Evolutionary conservation across 2,888 invertebrate genomes (phyloP).

Genomic region (Dilophus febrilis): DNA sequence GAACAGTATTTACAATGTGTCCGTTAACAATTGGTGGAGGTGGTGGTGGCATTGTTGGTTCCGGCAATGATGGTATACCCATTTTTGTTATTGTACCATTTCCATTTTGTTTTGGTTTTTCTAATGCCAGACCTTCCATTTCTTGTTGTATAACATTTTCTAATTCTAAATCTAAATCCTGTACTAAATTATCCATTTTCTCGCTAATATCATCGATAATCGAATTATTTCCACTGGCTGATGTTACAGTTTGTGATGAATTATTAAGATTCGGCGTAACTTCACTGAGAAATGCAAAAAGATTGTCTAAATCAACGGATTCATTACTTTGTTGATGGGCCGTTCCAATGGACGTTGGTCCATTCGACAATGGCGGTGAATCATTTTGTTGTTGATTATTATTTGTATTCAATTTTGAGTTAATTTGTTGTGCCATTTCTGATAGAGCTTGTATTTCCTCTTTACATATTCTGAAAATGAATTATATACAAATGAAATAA

Average conservation of each 20-base stretch:
- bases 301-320: conserved; percentile 72
- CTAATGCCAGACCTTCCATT: conserved; percentile 34
- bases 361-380: conserved; percentile 12
- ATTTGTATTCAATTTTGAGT: conserved; percentile 33
- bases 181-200: conserved; percentile 67
- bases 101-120: conserved; percentile 18
- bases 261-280: conserved; percentile 41
- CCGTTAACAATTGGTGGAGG: conserved; percentile 28
- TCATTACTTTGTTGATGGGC: conserved; percentile 34
- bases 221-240: conserved; percentile 37
- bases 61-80: conserved; percentile 47
- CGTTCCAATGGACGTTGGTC: conserved; percentile 16
- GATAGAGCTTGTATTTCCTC: conserved; percentile 52
- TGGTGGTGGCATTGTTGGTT: conserved; percentile 58
- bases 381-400: conserved; percentile 21
- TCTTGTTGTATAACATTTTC: conserved; percentile 48
- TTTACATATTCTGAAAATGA: conserved; percentile 24
- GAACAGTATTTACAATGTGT: no score
- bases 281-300: conserved; percentile 79
- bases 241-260: conserved; percentile 30
- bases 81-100: not conserved
- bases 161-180: conserved; percentile 63
- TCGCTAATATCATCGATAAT: conserved; percentile 69
- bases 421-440: conserved; percentile 54
- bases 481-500: no score